Conservation (phyloP, 1,140 invertebrate genomes). For the Dryas iulia region DNA sequence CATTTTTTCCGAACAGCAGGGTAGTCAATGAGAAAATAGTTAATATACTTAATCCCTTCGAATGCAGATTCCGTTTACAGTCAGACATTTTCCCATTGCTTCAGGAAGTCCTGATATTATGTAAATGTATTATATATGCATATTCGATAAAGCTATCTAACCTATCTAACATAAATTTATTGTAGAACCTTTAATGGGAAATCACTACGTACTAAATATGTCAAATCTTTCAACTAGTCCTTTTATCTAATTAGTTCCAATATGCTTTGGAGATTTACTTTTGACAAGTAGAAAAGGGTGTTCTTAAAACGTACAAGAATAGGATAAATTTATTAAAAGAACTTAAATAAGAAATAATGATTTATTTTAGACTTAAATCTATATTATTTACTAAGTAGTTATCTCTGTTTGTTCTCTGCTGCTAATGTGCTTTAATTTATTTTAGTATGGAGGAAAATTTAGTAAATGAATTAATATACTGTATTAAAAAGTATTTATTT, state of each 20-base stretch:
- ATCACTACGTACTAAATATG: not conserved
- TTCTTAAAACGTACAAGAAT: not conserved
- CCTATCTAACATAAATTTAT: too few species aligned
- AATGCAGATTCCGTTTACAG: too few species aligned
- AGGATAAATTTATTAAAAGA: not conserved
- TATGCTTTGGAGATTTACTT: not conserved
- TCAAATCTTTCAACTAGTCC: not conserved
- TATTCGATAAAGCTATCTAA: too few species aligned
- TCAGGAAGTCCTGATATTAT: too few species aligned
- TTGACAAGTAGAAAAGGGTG: not conserved
- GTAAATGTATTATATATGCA: too few species aligned
- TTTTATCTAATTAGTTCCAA: not conserved
- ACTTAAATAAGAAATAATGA: not conserved
- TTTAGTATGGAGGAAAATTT: not conserved
- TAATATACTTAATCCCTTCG: too few species aligned
- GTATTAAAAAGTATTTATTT: not conserved
- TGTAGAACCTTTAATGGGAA: too few species aligned
- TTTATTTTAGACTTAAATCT: not conserved
- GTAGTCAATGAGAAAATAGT: too few species aligned
- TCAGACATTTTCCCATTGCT: too few species aligned
- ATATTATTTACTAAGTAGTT: too few species aligned
- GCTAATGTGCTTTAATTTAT: not conserved
- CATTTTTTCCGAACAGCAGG: too few species aligned
- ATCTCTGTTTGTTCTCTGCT: too few species aligned
- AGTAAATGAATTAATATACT: not conserved